A percentile compares a stretch with the other conserved stretches of the same genome.
Evolutionary conservation across 2,888 invertebrate genomes (phyloP).

Genomic region (Hyppa rectilinea): DNA sequence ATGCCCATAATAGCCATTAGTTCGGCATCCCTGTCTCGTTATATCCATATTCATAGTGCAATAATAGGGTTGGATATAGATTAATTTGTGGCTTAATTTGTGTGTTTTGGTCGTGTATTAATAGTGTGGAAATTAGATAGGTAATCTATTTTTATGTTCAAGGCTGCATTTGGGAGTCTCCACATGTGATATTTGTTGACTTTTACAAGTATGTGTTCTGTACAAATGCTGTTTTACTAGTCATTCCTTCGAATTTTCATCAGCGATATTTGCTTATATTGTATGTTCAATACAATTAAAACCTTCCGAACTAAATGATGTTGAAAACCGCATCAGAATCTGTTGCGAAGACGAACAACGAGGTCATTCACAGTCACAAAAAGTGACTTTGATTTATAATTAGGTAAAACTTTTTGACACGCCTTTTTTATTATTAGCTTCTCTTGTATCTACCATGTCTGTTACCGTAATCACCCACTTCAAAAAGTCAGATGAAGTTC

Average conservation of each 20-base stretch:
- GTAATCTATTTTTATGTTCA: neutral
- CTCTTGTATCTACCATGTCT: no score
- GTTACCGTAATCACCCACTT: no score
- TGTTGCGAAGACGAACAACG: neutral
- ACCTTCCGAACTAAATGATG: neutral
- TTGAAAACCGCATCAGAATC: neutral
- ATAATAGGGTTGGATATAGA: slow-evolving; percentile 7
- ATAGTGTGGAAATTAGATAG: neutral
- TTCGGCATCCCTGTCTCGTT: slow-evolving; percentile 18
- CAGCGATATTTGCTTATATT: neutral
- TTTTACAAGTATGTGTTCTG: neutral
- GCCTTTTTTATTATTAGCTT: no score
- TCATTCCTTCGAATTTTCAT: neutral
- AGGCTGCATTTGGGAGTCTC: neutral
- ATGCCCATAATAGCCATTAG: neutral
- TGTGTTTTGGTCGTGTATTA: neutral
- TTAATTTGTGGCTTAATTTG: slow-evolving; percentile 19
- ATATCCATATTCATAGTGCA: slow-evolving; percentile 25
- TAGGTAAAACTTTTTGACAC: neutral
- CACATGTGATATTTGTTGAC: neutral
- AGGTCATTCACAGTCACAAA: no score
- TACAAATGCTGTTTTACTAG: neutral
- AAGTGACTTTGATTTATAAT: no score
- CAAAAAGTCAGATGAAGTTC: no score
- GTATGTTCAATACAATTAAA: neutral